Conservation (phyloP, 2,888 invertebrate genomes). For the Fissipunctia ypsillon region DNA sequence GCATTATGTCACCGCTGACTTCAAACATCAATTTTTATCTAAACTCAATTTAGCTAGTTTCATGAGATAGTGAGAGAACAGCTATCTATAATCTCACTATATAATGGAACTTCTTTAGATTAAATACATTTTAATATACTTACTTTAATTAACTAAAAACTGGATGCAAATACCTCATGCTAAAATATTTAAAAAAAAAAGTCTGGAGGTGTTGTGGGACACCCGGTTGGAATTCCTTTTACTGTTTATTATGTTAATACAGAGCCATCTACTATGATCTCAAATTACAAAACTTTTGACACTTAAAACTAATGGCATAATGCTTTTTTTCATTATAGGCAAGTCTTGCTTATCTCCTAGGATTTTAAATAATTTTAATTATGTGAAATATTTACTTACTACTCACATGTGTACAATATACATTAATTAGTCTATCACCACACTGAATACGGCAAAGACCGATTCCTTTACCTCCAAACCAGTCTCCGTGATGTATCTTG, state of each 20-base stretch:
- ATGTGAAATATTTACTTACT: slow-evolving; percentile 22
- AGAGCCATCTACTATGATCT: too few species aligned
- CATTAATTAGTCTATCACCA: slow-evolving; percentile 93
- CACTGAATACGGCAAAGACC: slow-evolving; percentile 94
- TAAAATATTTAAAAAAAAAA: not conserved
- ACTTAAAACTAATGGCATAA: too few species aligned
- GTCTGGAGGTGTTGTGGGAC: too few species aligned
- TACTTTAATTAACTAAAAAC: not conserved
- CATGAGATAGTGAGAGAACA: not conserved
- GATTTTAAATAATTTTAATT: not conserved
- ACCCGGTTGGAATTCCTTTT: too few species aligned
- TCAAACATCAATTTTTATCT: not conserved
- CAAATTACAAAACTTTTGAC: too few species aligned
- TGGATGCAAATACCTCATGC: not conserved
- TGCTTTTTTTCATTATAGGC: too few species aligned
- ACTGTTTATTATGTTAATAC: too few species aligned
- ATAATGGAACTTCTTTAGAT: not conserved
- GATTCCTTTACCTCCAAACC: slow-evolving; percentile 99
- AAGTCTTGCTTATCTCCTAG: not conserved
- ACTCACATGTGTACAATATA: slow-evolving; percentile 98
- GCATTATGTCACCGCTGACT: not conserved
- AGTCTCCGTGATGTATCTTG: slow-evolving; percentile 98
- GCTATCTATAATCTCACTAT: not conserved
- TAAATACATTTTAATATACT: not conserved
- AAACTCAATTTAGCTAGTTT: slow-evolving; percentile 10